Evolutionary conservation across 2,113 vertebrate species (phyloP).

Genomic region (Phycodurus eques): DNA sequence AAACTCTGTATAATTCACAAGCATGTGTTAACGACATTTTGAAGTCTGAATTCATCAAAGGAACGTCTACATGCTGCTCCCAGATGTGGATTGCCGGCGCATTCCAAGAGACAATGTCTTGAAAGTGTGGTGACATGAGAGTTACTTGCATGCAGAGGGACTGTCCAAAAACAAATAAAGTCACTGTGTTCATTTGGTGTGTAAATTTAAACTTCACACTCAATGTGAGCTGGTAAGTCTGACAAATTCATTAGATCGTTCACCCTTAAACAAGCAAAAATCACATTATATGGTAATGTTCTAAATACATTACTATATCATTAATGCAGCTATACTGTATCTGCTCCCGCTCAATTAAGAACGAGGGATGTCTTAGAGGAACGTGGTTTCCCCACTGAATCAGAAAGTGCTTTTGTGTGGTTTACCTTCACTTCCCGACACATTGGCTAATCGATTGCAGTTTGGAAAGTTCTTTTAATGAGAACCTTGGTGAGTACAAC

Average conservation of each 20-base stretch:
- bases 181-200: neutral
- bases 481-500: constrained; percentile 63
- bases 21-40: constrained; percentile 1
- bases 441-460: constrained; percentile 56
- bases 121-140: constrained; percentile 10
- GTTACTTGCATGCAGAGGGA: neutral
- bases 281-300: neutral
- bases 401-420: constrained; percentile 40
- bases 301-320: too few relatives aligned
- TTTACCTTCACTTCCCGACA: constrained; percentile 59
- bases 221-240: neutral
- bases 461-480: constrained; percentile 50
- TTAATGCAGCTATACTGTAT: constrained; percentile 9
- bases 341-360: constrained; percentile 14
- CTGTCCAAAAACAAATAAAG: neutral
- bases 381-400: constrained; percentile 48
- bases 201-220: neutral
- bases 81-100: constrained; percentile 6
- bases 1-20: neutral
- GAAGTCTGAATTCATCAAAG: neutral
- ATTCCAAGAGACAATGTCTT: constrained; percentile 15
- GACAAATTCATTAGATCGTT: neutral
- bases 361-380: constrained; percentile 29
- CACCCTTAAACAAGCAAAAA: neutral
- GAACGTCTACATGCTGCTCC: constrained; percentile 4